A percentile compares a stretch with the other conserved stretches of the same genome.
These are phyloP conservation scores for Phoxinus dragarum DNA, from an alignment of 2,797 vertebrate species.

Conservation along the genomic window DNA sequence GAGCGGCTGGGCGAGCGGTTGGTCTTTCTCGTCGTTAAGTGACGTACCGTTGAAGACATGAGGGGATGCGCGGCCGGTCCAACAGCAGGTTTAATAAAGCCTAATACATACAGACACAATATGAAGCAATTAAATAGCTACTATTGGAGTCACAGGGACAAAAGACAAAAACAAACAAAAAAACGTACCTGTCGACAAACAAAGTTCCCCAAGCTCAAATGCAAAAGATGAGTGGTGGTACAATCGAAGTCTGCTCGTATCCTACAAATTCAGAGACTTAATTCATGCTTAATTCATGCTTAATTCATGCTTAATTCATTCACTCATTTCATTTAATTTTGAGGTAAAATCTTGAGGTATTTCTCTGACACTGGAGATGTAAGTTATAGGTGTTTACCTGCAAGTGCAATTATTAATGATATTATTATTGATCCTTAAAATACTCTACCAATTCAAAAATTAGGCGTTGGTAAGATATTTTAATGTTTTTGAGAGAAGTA, in stretches of 20 bases:
- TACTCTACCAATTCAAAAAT: not conserved
- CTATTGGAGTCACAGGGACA: not conserved
- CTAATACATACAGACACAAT: slow-evolving; percentile 64
- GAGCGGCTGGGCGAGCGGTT: slow-evolving; percentile 63
- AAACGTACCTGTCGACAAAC: slow-evolving; percentile 81
- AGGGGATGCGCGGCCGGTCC: slow-evolving; percentile 79
- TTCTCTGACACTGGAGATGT: not conserved
- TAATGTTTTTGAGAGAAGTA: not conserved
- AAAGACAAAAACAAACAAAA: not conserved
- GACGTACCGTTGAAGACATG: slow-evolving; percentile 78
- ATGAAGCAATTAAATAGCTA: not conserved
- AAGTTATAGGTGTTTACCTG: not conserved
- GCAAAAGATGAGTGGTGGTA: slow-evolving; percentile 76
- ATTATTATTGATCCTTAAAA: not conserved
- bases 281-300: not conserved
- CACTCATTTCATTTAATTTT: not conserved
- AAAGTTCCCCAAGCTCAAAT: slow-evolving; percentile 71
- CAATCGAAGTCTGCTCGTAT: slow-evolving; percentile 80
- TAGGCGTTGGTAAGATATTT: not conserved
- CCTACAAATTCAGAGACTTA: slow-evolving; percentile 66
- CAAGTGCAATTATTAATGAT: not conserved
- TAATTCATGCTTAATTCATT: not conserved
- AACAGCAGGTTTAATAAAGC: slow-evolving; percentile 85
- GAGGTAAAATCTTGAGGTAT: not conserved
- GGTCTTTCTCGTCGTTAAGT: slow-evolving; percentile 61